These are phyloP conservation scores for Drosophila bifasciata DNA, from an alignment of 1,140 invertebrate genomes.

Conservation along the genomic window DNA sequence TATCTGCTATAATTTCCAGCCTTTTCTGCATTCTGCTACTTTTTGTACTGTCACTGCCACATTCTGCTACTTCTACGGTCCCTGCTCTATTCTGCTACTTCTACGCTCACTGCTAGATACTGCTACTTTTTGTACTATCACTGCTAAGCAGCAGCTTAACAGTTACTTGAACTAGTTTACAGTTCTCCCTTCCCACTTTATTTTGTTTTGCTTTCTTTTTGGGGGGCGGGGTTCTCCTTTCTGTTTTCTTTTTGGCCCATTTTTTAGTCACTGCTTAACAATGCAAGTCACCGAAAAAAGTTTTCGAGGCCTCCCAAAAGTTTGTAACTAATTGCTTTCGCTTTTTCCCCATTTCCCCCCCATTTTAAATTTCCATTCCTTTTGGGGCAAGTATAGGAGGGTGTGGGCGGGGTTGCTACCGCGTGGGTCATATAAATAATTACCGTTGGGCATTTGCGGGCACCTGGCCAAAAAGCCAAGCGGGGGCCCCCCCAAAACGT, in stretches of 20 bases:
- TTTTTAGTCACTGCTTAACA: constrained; percentile 56
- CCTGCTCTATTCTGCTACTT: no score
- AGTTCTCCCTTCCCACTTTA: constrained; percentile 1
- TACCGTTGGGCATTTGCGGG: constrained; percentile 57
- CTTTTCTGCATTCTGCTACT: no score
- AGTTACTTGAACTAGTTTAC: constrained; percentile 32
- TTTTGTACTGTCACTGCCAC: no score
- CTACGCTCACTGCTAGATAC: no score
- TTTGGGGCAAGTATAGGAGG: constrained; percentile 9
- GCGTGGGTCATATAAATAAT: constrained; percentile 62
- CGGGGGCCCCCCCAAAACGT: no score
- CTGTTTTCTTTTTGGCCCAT: constrained; percentile 28
- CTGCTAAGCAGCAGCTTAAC: constrained; percentile 27
- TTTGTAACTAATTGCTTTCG: constrained; percentile 78
- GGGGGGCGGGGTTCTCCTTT: background rate
- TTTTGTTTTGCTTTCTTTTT: background rate
- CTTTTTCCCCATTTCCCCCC: constrained; percentile 34
- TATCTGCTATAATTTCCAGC: no score
- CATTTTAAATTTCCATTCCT: constrained; percentile 9
- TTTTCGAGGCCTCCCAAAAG: constrained; percentile 57
- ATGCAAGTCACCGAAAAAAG: constrained; percentile 69
- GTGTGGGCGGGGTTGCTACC: no score
- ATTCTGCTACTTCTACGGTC: no score
- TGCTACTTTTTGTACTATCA: constrained; percentile 13
- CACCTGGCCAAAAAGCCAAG: constrained; percentile 37